These are phyloP conservation scores for Cephus nigrinus DNA, from an alignment of 2,888 invertebrate species.

Conservation along the genomic window DNA sequence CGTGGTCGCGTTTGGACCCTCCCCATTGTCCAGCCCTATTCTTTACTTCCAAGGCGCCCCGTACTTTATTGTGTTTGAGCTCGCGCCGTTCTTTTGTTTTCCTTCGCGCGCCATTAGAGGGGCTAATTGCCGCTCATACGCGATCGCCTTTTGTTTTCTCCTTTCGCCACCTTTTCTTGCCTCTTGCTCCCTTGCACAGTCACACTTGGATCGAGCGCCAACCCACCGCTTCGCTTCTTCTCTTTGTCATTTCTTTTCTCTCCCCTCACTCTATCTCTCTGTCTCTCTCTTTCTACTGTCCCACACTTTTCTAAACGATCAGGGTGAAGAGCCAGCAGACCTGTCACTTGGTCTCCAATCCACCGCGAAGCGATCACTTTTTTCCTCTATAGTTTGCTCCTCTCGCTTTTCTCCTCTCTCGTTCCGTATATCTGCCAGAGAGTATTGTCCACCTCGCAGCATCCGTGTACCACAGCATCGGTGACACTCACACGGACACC, in stretches of 20 bases:
- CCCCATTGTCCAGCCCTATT: background rate
- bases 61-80: constrained; percentile 58
- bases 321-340: constrained; percentile 23
- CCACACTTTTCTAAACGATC: background rate
- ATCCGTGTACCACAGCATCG: background rate
- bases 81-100: constrained; percentile 58
- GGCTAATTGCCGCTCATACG: constrained; percentile 63
- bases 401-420: background rate
- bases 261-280: constrained; percentile 9
- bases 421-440: background rate
- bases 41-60: constrained; percentile 13
- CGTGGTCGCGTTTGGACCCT: background rate
- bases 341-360: constrained; percentile 35
- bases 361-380: constrained; percentile 41
- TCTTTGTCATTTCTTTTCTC: background rate
- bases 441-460: constrained; percentile 9
- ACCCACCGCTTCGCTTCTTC: background rate
- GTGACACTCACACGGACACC: background rate
- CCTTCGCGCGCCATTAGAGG: constrained; percentile 62
- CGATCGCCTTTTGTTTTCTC: constrained; percentile 62
- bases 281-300: background rate
- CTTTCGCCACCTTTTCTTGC: constrained; percentile 46
- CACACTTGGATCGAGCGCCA: background rate
- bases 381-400: constrained; percentile 25
- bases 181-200: constrained; percentile 13